Evolutionary conservation across 2,888 invertebrate species (phyloP).

Genomic region (Sisyra nigra): DNA sequence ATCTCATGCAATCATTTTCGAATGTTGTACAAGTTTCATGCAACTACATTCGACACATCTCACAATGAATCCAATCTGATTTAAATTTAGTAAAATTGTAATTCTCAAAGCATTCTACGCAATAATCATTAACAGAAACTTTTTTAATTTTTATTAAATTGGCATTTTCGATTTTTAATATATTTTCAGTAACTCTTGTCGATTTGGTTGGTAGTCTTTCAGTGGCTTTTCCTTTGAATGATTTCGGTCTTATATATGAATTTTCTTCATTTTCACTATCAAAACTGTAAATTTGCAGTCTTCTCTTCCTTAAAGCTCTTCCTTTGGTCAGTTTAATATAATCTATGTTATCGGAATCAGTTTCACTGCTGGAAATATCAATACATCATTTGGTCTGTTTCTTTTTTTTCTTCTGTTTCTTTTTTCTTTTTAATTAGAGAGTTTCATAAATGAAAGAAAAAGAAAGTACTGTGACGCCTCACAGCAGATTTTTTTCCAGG

Average conservation of each 20-base stretch:
- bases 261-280: constrained; percentile 12
- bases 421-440: too few species aligned
- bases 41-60: constrained; percentile 10
- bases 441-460: too few species aligned
- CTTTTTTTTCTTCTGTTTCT: too few species aligned
- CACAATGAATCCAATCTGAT: constrained; percentile 12
- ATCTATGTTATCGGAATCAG: constrained; percentile 9
- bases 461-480: too few species aligned
- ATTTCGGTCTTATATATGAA: constrained; percentile 10
- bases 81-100: constrained; percentile 14
- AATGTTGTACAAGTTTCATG: constrained; percentile 10
- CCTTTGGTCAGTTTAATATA: constrained; percentile 10
- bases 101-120: constrained; percentile 12
- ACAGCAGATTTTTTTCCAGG: too few species aligned
- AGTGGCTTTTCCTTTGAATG: constrained; percentile 11
- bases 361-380: not conserved
- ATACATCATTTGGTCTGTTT: constrained; percentile 7
- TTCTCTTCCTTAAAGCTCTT: constrained; percentile 11
- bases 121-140: constrained; percentile 2
- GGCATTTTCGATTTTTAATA: constrained; percentile 12
- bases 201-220: constrained; percentile 11
- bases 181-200: constrained; percentile 12
- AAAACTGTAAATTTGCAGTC: constrained; percentile 11
- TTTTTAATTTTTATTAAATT: constrained; percentile 11
- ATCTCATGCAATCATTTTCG: constrained; percentile 11